Evolutionary conservation across 2,113 vertebrate genomes (phyloP).

Genomic region (Chamaea fasciata): DNA sequence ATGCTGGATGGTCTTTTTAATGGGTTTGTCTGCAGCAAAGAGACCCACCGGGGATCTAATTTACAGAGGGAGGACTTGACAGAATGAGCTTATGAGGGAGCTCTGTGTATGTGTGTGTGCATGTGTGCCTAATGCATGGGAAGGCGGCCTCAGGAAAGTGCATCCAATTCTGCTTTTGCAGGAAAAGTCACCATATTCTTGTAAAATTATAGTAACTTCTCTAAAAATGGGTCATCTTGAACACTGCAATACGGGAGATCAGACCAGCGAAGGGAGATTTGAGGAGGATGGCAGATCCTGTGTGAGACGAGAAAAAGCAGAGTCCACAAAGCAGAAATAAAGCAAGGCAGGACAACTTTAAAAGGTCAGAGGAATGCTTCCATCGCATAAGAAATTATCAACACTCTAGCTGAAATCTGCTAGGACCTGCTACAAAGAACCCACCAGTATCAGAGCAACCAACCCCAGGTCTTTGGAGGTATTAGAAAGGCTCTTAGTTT

Average conservation of each 20-base stretch:
- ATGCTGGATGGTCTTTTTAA: slow-evolving; percentile 26
- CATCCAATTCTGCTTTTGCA: background rate
- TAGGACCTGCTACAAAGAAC: background rate
- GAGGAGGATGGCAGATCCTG: background rate
- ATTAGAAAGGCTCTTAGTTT: background rate
- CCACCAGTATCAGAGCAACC: background rate
- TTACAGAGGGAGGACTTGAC: background rate
- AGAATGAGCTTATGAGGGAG: background rate
- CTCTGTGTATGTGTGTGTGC: background rate
- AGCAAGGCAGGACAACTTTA: background rate
- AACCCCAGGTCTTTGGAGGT: background rate
- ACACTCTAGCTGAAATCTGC: background rate
- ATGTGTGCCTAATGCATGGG: background rate
- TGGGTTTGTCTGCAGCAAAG: background rate
- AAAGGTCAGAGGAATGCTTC: background rate
- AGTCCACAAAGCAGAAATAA: background rate
- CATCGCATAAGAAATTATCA: background rate
- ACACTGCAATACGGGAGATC: rapidly evolving
- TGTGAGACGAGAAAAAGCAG: background rate
- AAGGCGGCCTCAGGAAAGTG: background rate
- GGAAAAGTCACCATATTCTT: background rate
- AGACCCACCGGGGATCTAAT: background rate
- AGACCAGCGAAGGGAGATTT: rapidly evolving
- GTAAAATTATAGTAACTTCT: background rate
- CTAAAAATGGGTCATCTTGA: background rate